Evolutionary conservation across 2,888 invertebrate species (phyloP).

Genomic region (Himalopsyche kuldschensis): DNA sequence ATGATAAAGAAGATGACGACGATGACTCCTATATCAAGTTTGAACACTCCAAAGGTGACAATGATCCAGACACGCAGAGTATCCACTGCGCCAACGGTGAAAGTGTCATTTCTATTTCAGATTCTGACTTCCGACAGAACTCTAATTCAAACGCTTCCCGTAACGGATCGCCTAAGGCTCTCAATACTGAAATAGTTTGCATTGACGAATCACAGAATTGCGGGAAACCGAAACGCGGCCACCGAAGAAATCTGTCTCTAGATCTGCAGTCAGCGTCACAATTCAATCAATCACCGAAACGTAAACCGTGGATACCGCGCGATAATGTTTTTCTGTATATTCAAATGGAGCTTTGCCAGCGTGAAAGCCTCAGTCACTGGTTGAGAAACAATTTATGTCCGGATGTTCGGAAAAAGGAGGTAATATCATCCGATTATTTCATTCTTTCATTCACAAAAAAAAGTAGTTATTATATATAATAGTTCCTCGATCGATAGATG

Average conservation of each 20-base stretch:
- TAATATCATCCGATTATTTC: conserved; percentile 36
- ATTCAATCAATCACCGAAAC: conserved; percentile 40
- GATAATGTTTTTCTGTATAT: conserved; percentile 83
- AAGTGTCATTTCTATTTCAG: conserved; percentile 32
- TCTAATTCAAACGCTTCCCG: background rate
- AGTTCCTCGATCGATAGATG: too few species aligned
- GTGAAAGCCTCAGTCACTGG: conserved; percentile 92
- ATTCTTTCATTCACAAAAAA: background rate
- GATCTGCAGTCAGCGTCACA: conserved; percentile 45
- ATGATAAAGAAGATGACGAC: conserved; percentile 39
- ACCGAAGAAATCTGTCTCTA: conserved; percentile 56
- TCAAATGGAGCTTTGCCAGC: conserved; percentile 95
- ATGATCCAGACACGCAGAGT: conserved; percentile 42
- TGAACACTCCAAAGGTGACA: conserved; percentile 37
- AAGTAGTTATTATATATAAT: too few species aligned
- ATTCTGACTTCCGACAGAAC: conserved; percentile 14
- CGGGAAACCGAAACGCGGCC: conserved; percentile 43
- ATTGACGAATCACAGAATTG: conserved; percentile 41
- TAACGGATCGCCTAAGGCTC: conserved; percentile 41
- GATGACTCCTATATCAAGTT: conserved; percentile 52
- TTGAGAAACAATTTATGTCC: conserved; percentile 62
- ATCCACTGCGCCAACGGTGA: conserved; percentile 32
- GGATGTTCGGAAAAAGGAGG: conserved; percentile 52
- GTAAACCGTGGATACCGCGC: conserved; percentile 12
- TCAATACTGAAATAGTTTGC: conserved; percentile 35